Evolutionary conservation across 2,888 invertebrate genomes (phyloP), one percentile per base, ranked within the genome.

Genomic region (Oligia latruncula): DNA sequence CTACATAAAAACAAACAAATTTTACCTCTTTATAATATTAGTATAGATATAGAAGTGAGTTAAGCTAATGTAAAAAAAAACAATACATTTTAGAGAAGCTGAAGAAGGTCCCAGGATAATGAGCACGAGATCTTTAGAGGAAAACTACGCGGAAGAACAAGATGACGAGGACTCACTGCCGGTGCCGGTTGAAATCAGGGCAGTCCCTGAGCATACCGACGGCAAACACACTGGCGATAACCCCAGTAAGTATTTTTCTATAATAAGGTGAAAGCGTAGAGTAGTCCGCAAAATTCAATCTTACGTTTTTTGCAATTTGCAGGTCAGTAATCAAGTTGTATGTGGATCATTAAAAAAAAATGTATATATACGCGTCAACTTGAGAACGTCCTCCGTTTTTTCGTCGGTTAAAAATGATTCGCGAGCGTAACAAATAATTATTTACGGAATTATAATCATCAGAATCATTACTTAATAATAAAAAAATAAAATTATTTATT

Each of bases 211-310:
- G 6, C 62, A 72, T 43, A 40, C 55, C 13, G 71, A 78, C 9
- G 58, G 2, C 13, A 73, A 40, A 58, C 35, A 74, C 15, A 72
- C n/a, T 49, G 20, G 17, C 17, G 77, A 72, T 9, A 74, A 70
- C 29, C 35, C 64, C 60, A 83, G 83, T 86, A 72, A 83, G 86
- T 80, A 1, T 0, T 13, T 52, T 67, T n/a, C 8, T 43, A 8
- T 17, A n/a, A 8, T 17, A n/a, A 43, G 8, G 43, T 8, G 8
- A n/a, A 43, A 15, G n/a, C 15, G 15, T 43, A 4, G 20, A 40
- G 43, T 15, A 6, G 13, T n/a, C n/a, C n/a, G n/a, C n/a, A n/a
- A n/a, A n/a, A n/a, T n/a, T n/a, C n/a, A n/a, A n/a, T n/a, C n/a
- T n/a, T n/a, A n/a, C n/a, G n/a, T n/a, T n/a, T n/a, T n/a, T n/a